Conservation (phyloP, 2,888 invertebrate species). For the Cyclophora albipunctata region DNA sequence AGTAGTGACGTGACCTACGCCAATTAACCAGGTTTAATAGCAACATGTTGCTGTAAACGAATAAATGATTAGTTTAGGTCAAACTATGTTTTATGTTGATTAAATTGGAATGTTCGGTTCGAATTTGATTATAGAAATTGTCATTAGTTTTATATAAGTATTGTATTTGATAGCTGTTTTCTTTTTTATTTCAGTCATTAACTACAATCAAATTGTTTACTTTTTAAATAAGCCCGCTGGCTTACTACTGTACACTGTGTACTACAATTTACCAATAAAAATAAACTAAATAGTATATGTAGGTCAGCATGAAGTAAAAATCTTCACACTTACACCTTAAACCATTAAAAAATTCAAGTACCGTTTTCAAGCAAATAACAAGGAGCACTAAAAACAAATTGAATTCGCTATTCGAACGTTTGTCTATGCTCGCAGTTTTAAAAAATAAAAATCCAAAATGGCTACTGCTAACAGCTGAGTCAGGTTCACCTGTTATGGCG, state of each 20-base stretch:
- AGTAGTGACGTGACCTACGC: slow-evolving; percentile 19
- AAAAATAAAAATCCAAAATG: slow-evolving; percentile 56
- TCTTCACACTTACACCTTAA: background rate
- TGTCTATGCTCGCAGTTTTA: slow-evolving; percentile 45
- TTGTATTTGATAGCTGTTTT: too few species aligned
- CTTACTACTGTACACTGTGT: too few species aligned
- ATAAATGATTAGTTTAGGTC: slow-evolving; percentile 14
- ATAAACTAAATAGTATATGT: too few species aligned
- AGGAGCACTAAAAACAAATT: slow-evolving; percentile 34
- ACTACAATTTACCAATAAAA: too few species aligned
- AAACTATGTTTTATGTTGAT: slow-evolving; percentile 5
- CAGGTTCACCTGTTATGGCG: slow-evolving; percentile 52
- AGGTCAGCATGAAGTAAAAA: too few species aligned
- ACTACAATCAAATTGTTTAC: too few species aligned
- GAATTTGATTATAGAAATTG: too few species aligned
- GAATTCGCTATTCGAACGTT: slow-evolving; percentile 38
- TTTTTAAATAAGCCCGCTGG: too few species aligned
- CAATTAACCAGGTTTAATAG: slow-evolving; percentile 23
- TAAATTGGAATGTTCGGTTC: too few species aligned
- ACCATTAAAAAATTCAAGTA: slow-evolving; percentile 14
- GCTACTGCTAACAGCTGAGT: slow-evolving; percentile 57
- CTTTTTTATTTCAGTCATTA: too few species aligned
- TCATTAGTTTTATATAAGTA: too few species aligned
- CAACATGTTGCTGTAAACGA: slow-evolving; percentile 18
- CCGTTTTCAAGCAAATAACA: slow-evolving; percentile 16